Evolutionary conservation across 1,140 invertebrate genomes (phyloP), one percentile per base, ranked within the genome.

Genomic region (Euura lappo): DNA sequence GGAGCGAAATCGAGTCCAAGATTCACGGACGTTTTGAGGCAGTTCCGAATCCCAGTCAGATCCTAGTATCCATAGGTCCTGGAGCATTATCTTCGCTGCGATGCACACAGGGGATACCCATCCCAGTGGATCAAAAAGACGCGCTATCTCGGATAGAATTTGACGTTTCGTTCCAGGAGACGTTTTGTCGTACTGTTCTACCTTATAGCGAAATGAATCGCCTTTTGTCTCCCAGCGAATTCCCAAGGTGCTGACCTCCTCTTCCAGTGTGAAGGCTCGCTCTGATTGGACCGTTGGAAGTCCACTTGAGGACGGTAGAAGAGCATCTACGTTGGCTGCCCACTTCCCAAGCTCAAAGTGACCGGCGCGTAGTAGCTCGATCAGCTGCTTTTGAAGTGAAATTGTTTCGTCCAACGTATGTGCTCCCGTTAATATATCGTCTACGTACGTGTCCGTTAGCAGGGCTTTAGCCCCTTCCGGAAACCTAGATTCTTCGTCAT

Each of bases 361-460:
- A 1, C 43, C 71, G 1, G 70, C 28, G 10, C 44, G 28, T 67
- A 74, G 60, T 4, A 74, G 68, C 2, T 44, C 7, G 2, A 4
- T 45, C 10, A 72, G 7, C 5, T 72, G 45, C 0, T 28, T 3
- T n/a, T 64, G 51, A 3, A 74, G 8, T 42, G 47, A 44, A 4
- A 43, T 6, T 4, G 46, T 5, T 7, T 13, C n/a, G 1, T 60
- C 13, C 0, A 65, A 13, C 7, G 70, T 47, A 1, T 76, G 8
- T 42, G 46, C 65, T 77, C 45, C 75, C 77, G 66, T 74, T 1
- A 83, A 13, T 28, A 80, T 6, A 72, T 84, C 82, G 68, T 86
- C 83, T 4, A 85, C 77, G 71, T 84, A 86, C 44, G 82, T 77
- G 47, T 84, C 73, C 4, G 7, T 51, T 51, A 2, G 47, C 47